Percentiles rank a stretch among this genome's conserved stretches.
Conservation (phyloP, 1,140 invertebrate species). For the Bradysia coprophila region DNA sequence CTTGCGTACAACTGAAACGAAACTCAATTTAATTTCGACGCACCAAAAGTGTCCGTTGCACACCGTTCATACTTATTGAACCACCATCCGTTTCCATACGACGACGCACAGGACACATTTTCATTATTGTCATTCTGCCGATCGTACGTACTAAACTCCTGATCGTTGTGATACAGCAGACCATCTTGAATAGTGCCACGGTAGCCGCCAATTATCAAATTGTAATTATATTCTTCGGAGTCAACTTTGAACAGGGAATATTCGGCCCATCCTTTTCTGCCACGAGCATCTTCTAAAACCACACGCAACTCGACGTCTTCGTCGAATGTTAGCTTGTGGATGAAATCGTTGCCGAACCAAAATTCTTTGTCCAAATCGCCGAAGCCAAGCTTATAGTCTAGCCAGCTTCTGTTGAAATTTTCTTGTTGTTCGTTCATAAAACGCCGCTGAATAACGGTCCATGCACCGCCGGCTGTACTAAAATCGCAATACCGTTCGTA, state of each 20-base stretch:
- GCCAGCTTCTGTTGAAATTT: slow-evolving; percentile 38
- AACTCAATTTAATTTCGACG: slow-evolving; percentile 39
- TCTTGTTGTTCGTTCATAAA: slow-evolving; percentile 8
- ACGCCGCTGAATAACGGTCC: slow-evolving; percentile 26
- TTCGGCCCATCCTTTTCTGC: slow-evolving; percentile 26
- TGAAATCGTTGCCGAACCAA: slow-evolving; percentile 43
- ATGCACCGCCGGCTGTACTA: slow-evolving; percentile 12
- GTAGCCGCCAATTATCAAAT: slow-evolving; percentile 29
- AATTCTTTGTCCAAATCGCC: slow-evolving; percentile 34
- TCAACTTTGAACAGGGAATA: slow-evolving; percentile 27
- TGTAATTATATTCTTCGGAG: slow-evolving; percentile 30
- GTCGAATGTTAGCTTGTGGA: slow-evolving; percentile 27
- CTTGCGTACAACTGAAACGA: slow-evolving; percentile 28
- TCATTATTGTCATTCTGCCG: slow-evolving; percentile 24
- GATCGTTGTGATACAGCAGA: slow-evolving; percentile 31
- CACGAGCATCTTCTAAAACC: slow-evolving; percentile 32
- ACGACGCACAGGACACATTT: slow-evolving; percentile 29
- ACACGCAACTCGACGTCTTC: slow-evolving; percentile 27
- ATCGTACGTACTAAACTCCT: slow-evolving; percentile 38
- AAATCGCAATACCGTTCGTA: slow-evolving; percentile 17
- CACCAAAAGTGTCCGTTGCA: slow-evolving; percentile 23
- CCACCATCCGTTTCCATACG: slow-evolving; percentile 39
- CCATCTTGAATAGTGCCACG: slow-evolving; percentile 29
- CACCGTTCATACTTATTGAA: slow-evolving; percentile 29
- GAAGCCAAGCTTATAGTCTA: slow-evolving; percentile 39